Evolutionary conservation across 2,113 vertebrate species (phyloP).

Genomic region (Vidua macroura): DNA sequence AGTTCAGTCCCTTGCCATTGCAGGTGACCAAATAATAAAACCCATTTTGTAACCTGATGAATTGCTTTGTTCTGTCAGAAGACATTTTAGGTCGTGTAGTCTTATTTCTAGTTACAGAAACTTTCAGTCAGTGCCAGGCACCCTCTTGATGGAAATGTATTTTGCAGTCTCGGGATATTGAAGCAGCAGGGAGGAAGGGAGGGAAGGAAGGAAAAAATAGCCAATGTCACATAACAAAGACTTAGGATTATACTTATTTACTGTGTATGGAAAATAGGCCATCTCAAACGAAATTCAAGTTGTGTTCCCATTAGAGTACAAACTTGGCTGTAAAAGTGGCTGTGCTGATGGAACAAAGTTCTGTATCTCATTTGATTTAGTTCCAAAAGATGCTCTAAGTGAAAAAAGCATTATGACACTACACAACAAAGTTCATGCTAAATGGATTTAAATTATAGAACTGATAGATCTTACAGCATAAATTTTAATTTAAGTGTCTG

Average conservation of each 20-base stretch:
- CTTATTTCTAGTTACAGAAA: constrained; percentile 18
- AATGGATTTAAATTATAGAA: constrained; percentile 48
- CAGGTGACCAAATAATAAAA: constrained; percentile 14
- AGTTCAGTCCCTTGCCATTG: background rate
- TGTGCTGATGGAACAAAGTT: background rate
- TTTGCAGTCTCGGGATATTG: background rate
- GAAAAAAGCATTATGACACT: background rate
- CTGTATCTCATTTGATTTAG: constrained; percentile 1
- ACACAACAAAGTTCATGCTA: constrained; percentile 9
- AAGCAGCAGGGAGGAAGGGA: background rate
- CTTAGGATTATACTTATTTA: background rate
- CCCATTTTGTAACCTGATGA: background rate
- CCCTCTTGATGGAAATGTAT: background rate
- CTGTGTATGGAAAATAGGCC: background rate
- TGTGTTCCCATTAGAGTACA: background rate
- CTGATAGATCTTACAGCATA: background rate
- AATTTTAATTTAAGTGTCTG: constrained; percentile 29
- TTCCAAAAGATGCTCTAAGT: constrained; percentile 29
- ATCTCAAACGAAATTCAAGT: background rate
- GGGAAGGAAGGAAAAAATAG: background rate
- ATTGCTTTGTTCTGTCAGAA: constrained; percentile 14
- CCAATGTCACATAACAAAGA: background rate
- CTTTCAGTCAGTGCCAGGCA: background rate
- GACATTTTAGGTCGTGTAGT: background rate
- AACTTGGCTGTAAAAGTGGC: background rate